Base-by-base conservation (phyloP, 1,140 invertebrate species). In the Epicauta chinensis region DNA sequence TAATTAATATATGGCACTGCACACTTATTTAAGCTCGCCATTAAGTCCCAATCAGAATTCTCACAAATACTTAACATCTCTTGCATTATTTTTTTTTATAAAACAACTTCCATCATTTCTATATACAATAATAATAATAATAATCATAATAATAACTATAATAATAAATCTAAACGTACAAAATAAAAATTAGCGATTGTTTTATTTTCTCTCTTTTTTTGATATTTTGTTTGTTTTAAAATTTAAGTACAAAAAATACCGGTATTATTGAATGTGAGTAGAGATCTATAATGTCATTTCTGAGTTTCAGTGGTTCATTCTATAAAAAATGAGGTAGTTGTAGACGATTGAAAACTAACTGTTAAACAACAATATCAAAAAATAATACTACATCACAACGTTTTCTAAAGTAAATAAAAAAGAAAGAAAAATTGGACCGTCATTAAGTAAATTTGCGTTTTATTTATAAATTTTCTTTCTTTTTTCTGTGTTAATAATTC, bases 301-400 rank as follows among this genome's bases (percentile, higher is more conserved):
- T 49, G 46, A 47, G 45, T 47, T 47, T 53, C n/a, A n/a, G n/a
- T n/a, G n/a, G n/a, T n/a, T n/a, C n/a, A n/a, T n/a, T n/a, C n/a
- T 56, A 15, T 53, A 46, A 34, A 63, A 62, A 64, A 58, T 64
- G 62, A 64, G 62, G 62, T 64, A 64, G 62, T 23, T 7, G 7
- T 23, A 23, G 23, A 23, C 4, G 49, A 42, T 34, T 42, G 56
- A 55, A 60, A 61, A 56, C n/a, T n/a, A n/a, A n/a, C n/a, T n/a
- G n/a, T n/a, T 34, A n/a, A 59, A 61, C 56, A 60, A 61, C 50
- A 63, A 64, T 64, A 62, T 62, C 62, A 64, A 64, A 34, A 34
- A 61, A 56, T 54, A 55, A 45, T 56, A 51, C 23, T 56, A 62
- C 58, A 64, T 64, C 62, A 64, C 62, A 64, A 55, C 45, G 40